phyloP scores from a whole-genome alignment of 2,797 vertebrate genomes.

The Hipposideros larvatus region DNA sequence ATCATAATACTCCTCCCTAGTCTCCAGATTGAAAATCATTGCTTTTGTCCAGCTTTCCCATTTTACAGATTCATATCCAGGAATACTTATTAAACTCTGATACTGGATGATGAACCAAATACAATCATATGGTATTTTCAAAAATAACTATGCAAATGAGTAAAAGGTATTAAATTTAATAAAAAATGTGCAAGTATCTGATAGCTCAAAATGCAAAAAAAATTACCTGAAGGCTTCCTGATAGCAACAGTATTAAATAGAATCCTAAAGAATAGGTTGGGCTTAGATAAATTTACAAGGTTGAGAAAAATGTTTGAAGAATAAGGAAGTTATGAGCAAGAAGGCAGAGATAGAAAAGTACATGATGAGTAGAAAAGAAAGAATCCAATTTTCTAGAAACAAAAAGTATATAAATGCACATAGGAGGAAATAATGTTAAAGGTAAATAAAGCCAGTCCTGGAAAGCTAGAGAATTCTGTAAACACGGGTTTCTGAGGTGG shows the following conservation, averaged over 20 bases:
- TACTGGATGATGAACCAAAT: not conserved
- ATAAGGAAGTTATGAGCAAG: not conserved
- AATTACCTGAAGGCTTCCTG: not conserved
- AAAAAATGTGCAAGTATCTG: not conserved
- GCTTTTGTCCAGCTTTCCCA: not conserved
- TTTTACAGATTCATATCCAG: not conserved
- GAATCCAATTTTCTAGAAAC: not conserved
- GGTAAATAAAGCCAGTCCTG: not conserved
- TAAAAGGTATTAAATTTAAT: not conserved
- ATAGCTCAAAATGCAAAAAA: not conserved
- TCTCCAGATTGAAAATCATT: not conserved
- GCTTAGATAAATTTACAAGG: not conserved
- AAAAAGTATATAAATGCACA: not conserved
- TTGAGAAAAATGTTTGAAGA: not conserved
- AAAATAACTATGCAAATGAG: conserved; percentile 6
- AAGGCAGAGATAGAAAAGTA: not conserved
- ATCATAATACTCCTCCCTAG: not conserved
- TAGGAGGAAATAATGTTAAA: not conserved
- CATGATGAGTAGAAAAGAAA: not conserved
- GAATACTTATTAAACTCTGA: not conserved
- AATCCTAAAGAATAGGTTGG: not conserved
- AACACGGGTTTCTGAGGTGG: not conserved
- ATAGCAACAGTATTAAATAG: not conserved
- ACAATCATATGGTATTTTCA: not conserved
- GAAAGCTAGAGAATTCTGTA: not conserved